Evolutionary conservation across 2,888 invertebrate species (phyloP).

Genomic region (Athrips mouffetella): DNA sequence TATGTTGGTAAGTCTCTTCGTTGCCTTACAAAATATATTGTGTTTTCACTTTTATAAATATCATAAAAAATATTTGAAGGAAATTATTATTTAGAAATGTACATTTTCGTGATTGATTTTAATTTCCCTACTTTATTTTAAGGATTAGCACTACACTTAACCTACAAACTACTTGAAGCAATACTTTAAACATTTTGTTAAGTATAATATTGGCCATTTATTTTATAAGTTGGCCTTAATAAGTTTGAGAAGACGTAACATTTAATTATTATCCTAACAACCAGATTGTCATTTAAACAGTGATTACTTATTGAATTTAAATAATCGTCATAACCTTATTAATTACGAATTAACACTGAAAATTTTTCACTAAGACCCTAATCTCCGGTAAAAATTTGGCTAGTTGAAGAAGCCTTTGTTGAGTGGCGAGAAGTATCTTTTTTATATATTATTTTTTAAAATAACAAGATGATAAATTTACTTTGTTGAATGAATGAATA

Average conservation of each 20-base stretch:
- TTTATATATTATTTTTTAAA: too few species aligned
- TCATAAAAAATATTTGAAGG: constrained; percentile 71
- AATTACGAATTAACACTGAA: too few species aligned
- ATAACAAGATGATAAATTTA: too few species aligned
- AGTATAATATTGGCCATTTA: constrained; percentile 29
- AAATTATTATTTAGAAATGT: constrained; percentile 45
- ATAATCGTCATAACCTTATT: too few species aligned
- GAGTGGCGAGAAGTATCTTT: too few species aligned
- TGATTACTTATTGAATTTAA: background rate
- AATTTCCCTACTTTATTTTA: constrained; percentile 32
- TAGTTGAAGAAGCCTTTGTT: too few species aligned
- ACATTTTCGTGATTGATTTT: constrained; percentile 35
- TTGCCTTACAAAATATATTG: constrained; percentile 69
- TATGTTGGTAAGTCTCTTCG: constrained; percentile 76
- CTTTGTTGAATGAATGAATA: too few species aligned
- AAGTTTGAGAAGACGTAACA: constrained; percentile 7
- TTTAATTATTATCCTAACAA: too few species aligned
- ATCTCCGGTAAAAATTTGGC: too few species aligned
- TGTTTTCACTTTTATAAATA: constrained; percentile 56
- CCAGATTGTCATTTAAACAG: too few species aligned
- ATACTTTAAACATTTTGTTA: constrained; percentile 36
- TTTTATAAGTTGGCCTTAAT: constrained; percentile 8
- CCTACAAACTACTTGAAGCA: constrained; percentile 62
- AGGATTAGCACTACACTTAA: constrained; percentile 44
- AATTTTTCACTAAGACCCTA: too few species aligned